Evolutionary conservation across 2,888 invertebrate genomes (phyloP).

Genomic region (Drosophila ezoana): DNA sequence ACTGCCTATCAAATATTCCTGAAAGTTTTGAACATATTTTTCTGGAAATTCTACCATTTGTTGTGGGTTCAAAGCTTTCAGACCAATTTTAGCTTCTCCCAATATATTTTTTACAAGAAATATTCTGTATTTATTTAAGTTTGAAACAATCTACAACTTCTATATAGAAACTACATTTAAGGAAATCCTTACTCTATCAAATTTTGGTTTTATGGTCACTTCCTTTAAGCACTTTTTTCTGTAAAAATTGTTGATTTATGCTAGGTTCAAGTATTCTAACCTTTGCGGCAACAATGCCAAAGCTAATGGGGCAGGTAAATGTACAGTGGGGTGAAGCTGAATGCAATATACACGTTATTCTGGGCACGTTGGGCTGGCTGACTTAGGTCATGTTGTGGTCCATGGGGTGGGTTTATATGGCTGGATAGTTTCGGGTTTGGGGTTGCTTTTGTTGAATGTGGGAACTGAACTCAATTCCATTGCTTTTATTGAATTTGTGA

Average conservation of each 20-base stretch:
- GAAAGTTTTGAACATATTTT: background rate
- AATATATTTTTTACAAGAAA: too few species aligned
- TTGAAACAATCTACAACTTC: too few species aligned
- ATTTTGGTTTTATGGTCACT: too few species aligned
- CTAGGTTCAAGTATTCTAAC: background rate
- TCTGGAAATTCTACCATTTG: background rate
- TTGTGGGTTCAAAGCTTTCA: too few species aligned
- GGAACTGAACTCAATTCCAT: slow-evolving; percentile 34
- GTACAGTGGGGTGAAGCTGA: background rate
- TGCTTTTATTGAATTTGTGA: slow-evolving; percentile 64
- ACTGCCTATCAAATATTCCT: too few species aligned
- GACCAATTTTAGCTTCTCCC: too few species aligned
- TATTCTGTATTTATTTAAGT: too few species aligned
- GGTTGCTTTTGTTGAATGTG: slow-evolving; percentile 32
- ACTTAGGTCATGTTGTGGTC: slow-evolving; percentile 29
- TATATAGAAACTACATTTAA: too few species aligned
- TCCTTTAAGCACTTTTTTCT: background rate
- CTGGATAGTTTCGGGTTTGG: slow-evolving; percentile 5
- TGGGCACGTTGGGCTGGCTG: slow-evolving; percentile 17
- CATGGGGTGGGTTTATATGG: slow-evolving; percentile 13
- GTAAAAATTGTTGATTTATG: background rate
- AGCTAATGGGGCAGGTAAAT: slow-evolving; percentile 53
- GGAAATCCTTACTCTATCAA: too few species aligned
- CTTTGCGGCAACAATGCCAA: slow-evolving; percentile 19
- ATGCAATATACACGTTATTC: slow-evolving; percentile 24